Percentiles rank a stretch among this genome's conserved stretches.
Evolutionary conservation across 2,888 invertebrate species (phyloP).

Genomic region (Amblyjoppa fuscipennis): DNA sequence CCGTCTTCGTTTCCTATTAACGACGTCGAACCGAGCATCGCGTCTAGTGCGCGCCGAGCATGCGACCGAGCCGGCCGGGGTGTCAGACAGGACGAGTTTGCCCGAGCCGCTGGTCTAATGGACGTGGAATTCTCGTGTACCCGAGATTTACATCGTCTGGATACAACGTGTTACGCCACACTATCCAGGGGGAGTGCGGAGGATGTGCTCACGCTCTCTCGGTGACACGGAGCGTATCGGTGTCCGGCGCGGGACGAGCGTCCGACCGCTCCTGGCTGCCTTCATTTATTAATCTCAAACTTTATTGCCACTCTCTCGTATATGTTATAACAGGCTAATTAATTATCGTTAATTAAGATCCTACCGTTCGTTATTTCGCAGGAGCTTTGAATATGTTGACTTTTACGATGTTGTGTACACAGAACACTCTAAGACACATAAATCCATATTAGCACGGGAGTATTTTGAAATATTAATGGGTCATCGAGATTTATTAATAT

Average conservation of each 20-base stretch:
- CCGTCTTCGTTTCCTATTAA: constrained; percentile 65
- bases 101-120: constrained; percentile 57
- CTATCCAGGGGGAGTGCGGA: constrained; percentile 7
- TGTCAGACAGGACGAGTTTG: constrained; percentile 33
- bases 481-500: too few relatives aligned
- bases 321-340: constrained; percentile 23
- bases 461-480: too few relatives aligned
- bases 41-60: constrained; percentile 28
- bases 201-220: not conserved
- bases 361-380: not conserved
- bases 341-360: constrained; percentile 45
- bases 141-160: constrained; percentile 27
- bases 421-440: not conserved
- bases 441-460: not conserved
- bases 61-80: constrained; percentile 16
- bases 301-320: constrained; percentile 30
- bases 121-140: constrained; percentile 50
- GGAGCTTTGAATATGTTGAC: constrained; percentile 17
- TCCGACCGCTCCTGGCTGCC: not conserved
- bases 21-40: constrained; percentile 42
- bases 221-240: constrained; percentile 26
- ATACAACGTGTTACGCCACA: constrained; percentile 34
- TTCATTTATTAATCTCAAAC: constrained; percentile 40
- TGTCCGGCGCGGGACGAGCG: not conserved
- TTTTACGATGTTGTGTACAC: not conserved